Evolutionary conservation across 2,113 vertebrate genomes (phyloP), one percentile per base, ranked within the genome.

Genomic region (Erinaceus europaeus): DNA sequence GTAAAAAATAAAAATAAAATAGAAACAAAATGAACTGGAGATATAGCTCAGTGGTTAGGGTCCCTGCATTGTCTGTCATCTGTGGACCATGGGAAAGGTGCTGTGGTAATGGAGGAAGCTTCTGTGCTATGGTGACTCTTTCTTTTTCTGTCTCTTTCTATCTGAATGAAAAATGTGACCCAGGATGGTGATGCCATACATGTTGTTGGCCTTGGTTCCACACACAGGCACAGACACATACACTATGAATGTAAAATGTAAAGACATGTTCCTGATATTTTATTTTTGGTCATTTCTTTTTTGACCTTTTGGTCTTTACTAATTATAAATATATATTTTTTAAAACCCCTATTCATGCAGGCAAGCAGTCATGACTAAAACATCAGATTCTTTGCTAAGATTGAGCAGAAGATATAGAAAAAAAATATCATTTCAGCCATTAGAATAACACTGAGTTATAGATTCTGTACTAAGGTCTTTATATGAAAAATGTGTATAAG

Each of bases 361-460:
- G 10, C 25, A 44, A 48, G 42, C 6, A 71, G 25, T 59, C 3
- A 52, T 73, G 50, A 67, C 73, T 53, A 76, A 72, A 0, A 50
- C 34, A 71, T 64, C 5, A 69, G 6, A 62, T 29, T 76, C 9
- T 61, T 29, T 84, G 12, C 18, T 80, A 79, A 75, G 12, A 75
- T 50, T 74, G 10, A 34, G 2, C 32, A 36, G 9, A 68, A 50
- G 6, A 61, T 27, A 71, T 9, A 55, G 11, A 79, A 86, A 40
- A 44, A 20, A 14, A 32, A 52, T n/a, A 72, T 21, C 53, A 15
- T 10, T 34, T 62, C 9, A 52, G 27, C 1, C 4, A 85, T 40
- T 68, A 80, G 68, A 46, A 40, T 25, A 50, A 65, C 29, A 62
- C 42, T 87, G 53, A 82, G 59, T 84, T 91, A 25, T 80, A 76